phyloP scores from a whole-genome alignment of 2,113 vertebrate genomes.

The Carassius gibelio region DNA sequence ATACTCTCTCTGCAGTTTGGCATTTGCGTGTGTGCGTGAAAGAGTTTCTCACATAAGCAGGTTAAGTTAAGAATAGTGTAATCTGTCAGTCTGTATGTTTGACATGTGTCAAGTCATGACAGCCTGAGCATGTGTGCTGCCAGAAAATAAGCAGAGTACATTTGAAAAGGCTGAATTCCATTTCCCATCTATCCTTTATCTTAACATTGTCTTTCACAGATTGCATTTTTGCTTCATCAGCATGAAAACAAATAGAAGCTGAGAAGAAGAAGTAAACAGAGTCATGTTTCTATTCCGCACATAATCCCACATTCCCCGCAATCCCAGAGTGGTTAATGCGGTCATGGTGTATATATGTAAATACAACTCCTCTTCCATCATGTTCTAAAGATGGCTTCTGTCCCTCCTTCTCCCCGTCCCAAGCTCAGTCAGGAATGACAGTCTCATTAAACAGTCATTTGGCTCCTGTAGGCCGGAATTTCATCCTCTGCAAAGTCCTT shows the following conservation, averaged over 20 bases:
- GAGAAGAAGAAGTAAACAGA: slow-evolving; percentile 9
- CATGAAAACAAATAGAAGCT: slow-evolving; percentile 9
- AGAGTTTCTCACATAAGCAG: slow-evolving; percentile 11
- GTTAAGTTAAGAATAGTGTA: slow-evolving; percentile 17
- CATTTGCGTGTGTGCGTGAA: not conserved
- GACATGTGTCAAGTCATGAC: slow-evolving; percentile 20
- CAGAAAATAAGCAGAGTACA: not conserved
- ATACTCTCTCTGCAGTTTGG: slow-evolving; percentile 14
- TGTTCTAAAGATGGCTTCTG: slow-evolving; percentile 40
- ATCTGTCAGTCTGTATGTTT: slow-evolving; percentile 34
- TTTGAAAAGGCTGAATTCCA: not conserved
- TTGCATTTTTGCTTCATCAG: slow-evolving; percentile 31
- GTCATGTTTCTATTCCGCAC: not conserved
- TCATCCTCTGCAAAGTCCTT: slow-evolving; percentile 62
- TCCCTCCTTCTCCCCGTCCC: slow-evolving; percentile 50
- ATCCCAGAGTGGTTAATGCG: slow-evolving; percentile 43
- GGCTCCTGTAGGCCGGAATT: slow-evolving; percentile 57
- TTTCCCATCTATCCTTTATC: slow-evolving; percentile 20
- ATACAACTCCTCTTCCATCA: slow-evolving; percentile 42
- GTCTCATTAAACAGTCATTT: slow-evolving; percentile 73
- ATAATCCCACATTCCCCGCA: not conserved
- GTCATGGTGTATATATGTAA: slow-evolving; percentile 53
- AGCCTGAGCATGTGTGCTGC: not conserved
- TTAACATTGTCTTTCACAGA: slow-evolving; percentile 32
- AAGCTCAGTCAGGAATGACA: slow-evolving; percentile 72